phyloP scores from a whole-genome alignment of 2,113 vertebrate genomes.

The Ceuthmochares aereus region DNA sequence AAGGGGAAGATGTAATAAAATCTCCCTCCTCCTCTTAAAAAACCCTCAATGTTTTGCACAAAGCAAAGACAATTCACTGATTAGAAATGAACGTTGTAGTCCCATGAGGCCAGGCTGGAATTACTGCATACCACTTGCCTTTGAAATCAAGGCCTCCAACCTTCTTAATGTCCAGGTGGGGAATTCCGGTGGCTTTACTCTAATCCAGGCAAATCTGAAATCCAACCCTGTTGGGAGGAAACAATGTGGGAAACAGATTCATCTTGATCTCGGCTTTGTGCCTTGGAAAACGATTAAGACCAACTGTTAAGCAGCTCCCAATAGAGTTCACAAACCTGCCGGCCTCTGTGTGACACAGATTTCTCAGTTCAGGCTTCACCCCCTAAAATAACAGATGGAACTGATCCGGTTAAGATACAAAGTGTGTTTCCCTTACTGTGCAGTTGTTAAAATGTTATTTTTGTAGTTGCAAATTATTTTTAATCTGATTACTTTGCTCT shows the following conservation, averaged over 20 bases:
- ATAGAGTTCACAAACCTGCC: slow-evolving; percentile 69
- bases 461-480: slow-evolving; percentile 17
- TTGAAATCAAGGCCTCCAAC: slow-evolving; percentile 71
- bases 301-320: slow-evolving; percentile 65
- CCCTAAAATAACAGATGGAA: slow-evolving; percentile 66
- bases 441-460: slow-evolving; percentile 41
- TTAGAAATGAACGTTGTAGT: slow-evolving; percentile 61
- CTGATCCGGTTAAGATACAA: slow-evolving; percentile 3
- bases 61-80: slow-evolving; percentile 58
- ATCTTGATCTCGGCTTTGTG: slow-evolving; percentile 73
- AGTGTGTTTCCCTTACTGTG: neutral
- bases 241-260: slow-evolving; percentile 78
- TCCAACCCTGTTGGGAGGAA: slow-evolving; percentile 74
- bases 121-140: slow-evolving; percentile 65
- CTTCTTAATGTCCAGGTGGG: slow-evolving; percentile 75
- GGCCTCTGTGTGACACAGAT: slow-evolving; percentile 58
- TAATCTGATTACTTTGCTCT: neutral
- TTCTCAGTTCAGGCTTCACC: slow-evolving; percentile 56
- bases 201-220: slow-evolving; percentile 78
- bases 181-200: slow-evolving; percentile 75
- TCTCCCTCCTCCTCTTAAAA: neutral
- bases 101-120: slow-evolving; percentile 29
- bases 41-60: slow-evolving; percentile 27
- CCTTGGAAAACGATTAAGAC: slow-evolving; percentile 77
- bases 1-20: slow-evolving; percentile 39